These are phyloP conservation scores for Lasius fuliginosus DNA, from an alignment of 2,888 invertebrate species.

Conservation along the genomic window DNA sequence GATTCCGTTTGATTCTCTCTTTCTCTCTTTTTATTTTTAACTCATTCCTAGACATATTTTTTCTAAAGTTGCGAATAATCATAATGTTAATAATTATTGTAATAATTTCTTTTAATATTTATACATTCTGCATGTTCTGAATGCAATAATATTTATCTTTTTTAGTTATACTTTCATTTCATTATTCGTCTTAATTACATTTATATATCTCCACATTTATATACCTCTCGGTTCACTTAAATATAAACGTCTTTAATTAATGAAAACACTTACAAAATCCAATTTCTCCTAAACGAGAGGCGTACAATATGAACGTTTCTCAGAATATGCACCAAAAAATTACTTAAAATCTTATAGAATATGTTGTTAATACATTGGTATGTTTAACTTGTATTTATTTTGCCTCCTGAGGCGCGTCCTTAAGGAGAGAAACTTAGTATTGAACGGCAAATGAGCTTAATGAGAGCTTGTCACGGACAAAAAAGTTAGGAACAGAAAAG, in stretches of 20 bases:
- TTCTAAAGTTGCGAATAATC: neutral
- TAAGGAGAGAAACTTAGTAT: conserved; percentile 77
- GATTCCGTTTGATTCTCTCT: neutral
- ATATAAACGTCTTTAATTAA: conserved; percentile 33
- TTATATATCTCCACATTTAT: neutral
- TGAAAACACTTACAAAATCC: conserved; percentile 21
- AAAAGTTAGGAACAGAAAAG: conserved; percentile 72
- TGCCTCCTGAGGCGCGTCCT: conserved; percentile 40
- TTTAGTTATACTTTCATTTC: neutral
- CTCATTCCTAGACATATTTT: neutral
- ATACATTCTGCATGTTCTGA: neutral
- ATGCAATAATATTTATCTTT: conserved; percentile 5
- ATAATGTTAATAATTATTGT: conserved; percentile 16
- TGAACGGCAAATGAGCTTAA: conserved; percentile 81
- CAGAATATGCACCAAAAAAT: neutral
- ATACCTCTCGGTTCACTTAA: neutral
- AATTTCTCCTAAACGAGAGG: neutral
- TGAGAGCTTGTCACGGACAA: conserved; percentile 76
- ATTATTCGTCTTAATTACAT: conserved; percentile 19
- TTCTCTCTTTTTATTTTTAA: neutral
- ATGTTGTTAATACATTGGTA: neutral
- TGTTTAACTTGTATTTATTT: conserved; percentile 28
- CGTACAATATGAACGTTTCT: neutral
- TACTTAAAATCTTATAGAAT: neutral
- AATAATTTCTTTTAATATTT: neutral